Conservation (phyloP, 2,888 invertebrate species). For the Chironomus tentans region DNA sequence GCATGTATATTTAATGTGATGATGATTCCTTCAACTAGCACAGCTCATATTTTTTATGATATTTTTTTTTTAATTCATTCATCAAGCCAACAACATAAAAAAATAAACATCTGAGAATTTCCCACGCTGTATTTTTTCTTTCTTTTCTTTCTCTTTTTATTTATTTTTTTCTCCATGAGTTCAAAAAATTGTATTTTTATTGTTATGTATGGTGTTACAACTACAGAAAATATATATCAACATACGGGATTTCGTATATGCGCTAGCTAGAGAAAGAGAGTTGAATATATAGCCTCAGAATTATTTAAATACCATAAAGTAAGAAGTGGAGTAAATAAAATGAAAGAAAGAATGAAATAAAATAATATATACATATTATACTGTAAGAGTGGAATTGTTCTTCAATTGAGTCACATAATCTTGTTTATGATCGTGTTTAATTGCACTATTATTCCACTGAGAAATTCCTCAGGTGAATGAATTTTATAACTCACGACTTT, state of each 20-base stretch:
- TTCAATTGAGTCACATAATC: background rate
- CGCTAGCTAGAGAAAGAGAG: background rate
- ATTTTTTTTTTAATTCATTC: constrained; percentile 16
- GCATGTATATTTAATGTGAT: background rate
- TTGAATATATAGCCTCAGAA: background rate
- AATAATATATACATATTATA: background rate
- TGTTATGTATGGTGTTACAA: constrained; percentile 9
- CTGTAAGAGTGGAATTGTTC: constrained; percentile 4
- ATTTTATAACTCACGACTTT: too few relatives aligned
- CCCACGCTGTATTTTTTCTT: constrained; percentile 25
- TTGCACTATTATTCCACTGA: too few relatives aligned
- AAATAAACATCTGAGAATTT: constrained; percentile 22
- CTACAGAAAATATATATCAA: constrained; percentile 6
- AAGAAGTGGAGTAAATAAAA: constrained; percentile 26
- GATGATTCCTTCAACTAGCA: constrained; percentile 5
- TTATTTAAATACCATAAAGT: constrained; percentile 22
- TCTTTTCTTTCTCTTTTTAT: background rate
- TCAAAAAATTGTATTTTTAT: constrained; percentile 26
- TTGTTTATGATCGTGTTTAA: too few relatives aligned
- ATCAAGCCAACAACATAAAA: constrained; percentile 15
- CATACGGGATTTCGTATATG: background rate
- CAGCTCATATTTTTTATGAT: constrained; percentile 15
- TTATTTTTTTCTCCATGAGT: constrained; percentile 13
- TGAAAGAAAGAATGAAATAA: background rate
- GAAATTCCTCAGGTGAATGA: too few relatives aligned